phyloP scores from a whole-genome alignment of 64 coral and sea anemone species.

The Astreopora myriophthalma region DNA sequence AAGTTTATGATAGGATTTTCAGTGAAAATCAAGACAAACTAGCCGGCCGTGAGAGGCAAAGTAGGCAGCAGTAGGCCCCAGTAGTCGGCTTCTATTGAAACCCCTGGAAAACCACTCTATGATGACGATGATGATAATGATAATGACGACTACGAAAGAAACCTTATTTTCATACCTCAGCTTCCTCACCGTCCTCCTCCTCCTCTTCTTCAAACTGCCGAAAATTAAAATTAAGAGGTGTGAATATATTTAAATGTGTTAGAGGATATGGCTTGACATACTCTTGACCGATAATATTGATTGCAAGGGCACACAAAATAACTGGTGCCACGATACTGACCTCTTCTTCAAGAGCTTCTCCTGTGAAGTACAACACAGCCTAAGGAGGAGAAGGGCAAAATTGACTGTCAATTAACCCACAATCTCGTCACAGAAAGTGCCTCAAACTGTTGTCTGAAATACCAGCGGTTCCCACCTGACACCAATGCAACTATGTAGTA shows the following conservation, averaged over 20 bases:
- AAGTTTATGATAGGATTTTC: too few relatives aligned
- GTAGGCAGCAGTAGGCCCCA: too few relatives aligned
- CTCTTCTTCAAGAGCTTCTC: conserved; percentile 91
- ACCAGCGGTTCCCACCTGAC: too few relatives aligned
- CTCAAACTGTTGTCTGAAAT: not conserved
- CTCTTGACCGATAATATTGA: not conserved
- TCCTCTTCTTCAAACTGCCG: conserved; percentile 53
- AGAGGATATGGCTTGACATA: too few relatives aligned
- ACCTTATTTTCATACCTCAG: conserved; percentile 6
- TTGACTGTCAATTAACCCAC: too few relatives aligned
- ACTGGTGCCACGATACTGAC: not conserved
- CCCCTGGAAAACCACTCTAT: not conserved
- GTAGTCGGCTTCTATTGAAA: too few relatives aligned
- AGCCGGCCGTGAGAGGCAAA: too few relatives aligned
- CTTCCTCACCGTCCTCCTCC: conserved; percentile 13
- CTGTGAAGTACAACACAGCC: conserved; percentile 95
- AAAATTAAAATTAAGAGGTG: not conserved
- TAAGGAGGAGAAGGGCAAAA: conserved; percentile 1
- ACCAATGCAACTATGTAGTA: too few relatives aligned
- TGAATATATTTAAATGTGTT: not conserved
- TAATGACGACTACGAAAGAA: not conserved
- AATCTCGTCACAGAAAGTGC: not conserved
- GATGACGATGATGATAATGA: not conserved
- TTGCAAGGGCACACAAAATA: not conserved
- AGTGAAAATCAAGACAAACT: too few relatives aligned